Conservation (phyloP, 2,113 vertebrate species). For the Uria lomvia region DNA sequence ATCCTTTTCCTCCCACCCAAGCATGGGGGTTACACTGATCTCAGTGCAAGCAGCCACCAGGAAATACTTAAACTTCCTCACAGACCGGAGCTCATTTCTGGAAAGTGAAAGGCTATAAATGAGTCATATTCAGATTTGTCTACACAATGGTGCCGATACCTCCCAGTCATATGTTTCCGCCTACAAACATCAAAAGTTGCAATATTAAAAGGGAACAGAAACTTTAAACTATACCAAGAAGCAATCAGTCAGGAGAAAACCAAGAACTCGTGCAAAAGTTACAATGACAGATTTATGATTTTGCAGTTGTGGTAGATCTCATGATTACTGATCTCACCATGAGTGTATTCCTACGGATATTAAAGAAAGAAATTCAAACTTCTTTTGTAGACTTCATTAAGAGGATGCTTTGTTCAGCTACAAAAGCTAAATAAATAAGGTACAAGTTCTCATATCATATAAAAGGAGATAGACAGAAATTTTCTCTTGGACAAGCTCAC, state of each 20-base stretch:
- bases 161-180: background rate
- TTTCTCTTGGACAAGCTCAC: background rate
- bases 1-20: background rate
- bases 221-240: background rate
- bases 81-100: background rate
- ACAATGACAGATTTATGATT: background rate
- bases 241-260: background rate
- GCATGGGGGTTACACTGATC: background rate
- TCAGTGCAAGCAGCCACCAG: background rate
- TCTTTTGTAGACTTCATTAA: background rate
- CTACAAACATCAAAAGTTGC: background rate
- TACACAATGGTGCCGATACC: background rate
- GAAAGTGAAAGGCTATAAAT: background rate
- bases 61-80: background rate
- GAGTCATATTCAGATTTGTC: background rate
- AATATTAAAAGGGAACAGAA: background rate
- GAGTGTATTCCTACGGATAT: background rate
- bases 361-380: background rate
- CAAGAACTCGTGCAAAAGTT: background rate
- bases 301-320: background rate
- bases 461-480: background rate
- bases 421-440: background rate
- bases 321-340: background rate
- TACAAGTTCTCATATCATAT: background rate
- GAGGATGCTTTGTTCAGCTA: background rate